These are phyloP conservation scores for Ramazzottius varieornatus DNA, from an alignment of 2,888 invertebrate genomes.

Conservation along the genomic window DNA sequence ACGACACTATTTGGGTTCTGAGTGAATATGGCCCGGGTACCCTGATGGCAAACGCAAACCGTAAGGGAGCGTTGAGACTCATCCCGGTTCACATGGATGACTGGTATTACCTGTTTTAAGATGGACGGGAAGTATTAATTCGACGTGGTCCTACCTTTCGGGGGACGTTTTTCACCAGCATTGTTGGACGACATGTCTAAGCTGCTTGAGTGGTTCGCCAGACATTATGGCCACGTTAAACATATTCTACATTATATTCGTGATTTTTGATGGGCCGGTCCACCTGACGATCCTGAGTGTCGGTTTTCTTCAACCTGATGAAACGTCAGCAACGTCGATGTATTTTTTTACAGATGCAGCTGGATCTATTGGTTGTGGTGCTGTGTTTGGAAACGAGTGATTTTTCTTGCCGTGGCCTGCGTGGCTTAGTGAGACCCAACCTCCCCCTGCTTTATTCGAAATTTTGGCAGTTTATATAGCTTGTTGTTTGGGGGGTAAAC, in stretches of 20 bases:
- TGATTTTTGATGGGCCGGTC: neutral
- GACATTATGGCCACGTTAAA: neutral
- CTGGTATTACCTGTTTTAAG: neutral
- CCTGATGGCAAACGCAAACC: neutral
- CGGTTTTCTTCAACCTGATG: neutral
- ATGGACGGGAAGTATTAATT: neutral
- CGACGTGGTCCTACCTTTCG: neutral
- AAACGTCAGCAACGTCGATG: neutral
- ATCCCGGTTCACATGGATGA: neutral
- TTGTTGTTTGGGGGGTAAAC: neutral
- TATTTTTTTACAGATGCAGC: neutral
- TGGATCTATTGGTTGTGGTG: neutral
- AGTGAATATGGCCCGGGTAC: neutral
- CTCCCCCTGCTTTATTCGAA: neutral
- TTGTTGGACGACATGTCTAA: neutral
- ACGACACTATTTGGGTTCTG: neutral
- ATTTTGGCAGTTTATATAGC: neutral
- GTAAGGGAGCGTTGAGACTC: neutral
- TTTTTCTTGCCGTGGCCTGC: neutral
- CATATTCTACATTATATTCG: neutral
- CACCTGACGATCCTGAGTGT: neutral
- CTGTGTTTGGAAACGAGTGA: neutral
- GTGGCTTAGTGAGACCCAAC: neutral
- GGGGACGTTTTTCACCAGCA: neutral
- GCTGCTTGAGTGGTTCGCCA: neutral